Conservation (phyloP, 64 coral and sea anemone species). For the Trachythela sp. region DNA sequence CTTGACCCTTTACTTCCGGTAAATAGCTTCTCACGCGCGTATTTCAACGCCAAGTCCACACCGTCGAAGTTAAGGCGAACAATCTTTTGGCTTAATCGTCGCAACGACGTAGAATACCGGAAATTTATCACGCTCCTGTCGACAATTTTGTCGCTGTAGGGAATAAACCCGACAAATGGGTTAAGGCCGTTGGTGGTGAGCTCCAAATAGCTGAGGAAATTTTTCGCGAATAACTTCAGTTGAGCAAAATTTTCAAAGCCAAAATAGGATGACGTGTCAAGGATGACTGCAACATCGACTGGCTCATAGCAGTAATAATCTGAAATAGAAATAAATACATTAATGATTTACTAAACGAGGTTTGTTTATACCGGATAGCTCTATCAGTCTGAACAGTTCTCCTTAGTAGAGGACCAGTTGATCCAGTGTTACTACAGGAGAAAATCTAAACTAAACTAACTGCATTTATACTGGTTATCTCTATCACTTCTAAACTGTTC, state of each 20-base stretch:
- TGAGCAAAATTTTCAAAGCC: background rate
- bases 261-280: background rate
- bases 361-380: too few species aligned
- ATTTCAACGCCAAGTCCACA: background rate
- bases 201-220: background rate
- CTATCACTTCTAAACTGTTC: too few species aligned
- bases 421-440: too few species aligned
- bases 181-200: background rate
- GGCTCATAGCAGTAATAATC: background rate
- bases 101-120: background rate
- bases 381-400: too few species aligned
- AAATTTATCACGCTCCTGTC: background rate
- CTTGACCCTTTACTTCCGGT: background rate
- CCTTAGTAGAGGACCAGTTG: too few species aligned
- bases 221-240: background rate
- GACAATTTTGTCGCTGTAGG: too few species aligned
- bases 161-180: background rate
- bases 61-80: background rate
- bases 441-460: too few species aligned
- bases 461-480: too few species aligned
- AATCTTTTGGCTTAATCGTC: background rate
- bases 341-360: too few species aligned
- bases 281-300: background rate
- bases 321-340: too few species aligned
- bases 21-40: background rate